These are phyloP conservation scores for Epinephelus lanceolatus DNA, from an alignment of 2,113 vertebrate species.

Conservation along the genomic window DNA sequence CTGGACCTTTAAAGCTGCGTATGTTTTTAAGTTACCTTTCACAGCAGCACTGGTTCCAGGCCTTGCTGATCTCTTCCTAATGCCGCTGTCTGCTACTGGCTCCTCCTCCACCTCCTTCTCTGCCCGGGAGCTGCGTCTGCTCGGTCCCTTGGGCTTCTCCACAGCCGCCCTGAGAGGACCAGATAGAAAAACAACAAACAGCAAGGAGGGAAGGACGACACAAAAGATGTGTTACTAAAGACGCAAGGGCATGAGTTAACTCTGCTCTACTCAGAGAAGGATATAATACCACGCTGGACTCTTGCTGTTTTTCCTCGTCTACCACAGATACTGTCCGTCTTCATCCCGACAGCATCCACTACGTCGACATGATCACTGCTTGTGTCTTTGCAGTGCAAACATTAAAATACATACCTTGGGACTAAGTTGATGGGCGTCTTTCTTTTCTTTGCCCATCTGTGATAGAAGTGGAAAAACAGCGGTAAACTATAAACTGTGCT, in stretches of 20 bases:
- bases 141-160: conserved; percentile 95
- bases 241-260: conserved; percentile 36
- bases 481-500: conserved; percentile 85
- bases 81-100: conserved; percentile 88
- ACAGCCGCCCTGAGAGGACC: conserved; percentile 89
- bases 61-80: conserved; percentile 92
- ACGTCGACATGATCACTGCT: conserved; percentile 77
- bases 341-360: conserved; percentile 78
- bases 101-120: conserved; percentile 93
- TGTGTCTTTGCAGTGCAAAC: conserved; percentile 78
- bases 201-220: conserved; percentile 34
- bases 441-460: conserved; percentile 91
- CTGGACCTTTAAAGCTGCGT: background rate
- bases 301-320: conserved; percentile 88
- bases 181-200: conserved; percentile 59
- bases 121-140: conserved; percentile 93
- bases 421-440: conserved; percentile 89
- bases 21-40: conserved; percentile 86
- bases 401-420: conserved; percentile 87
- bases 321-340: conserved; percentile 85
- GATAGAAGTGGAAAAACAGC: conserved; percentile 90
- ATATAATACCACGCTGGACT: conserved; percentile 72
- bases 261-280: conserved; percentile 73
- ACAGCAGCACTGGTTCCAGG: conserved; percentile 87
- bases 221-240: conserved; percentile 44